These are phyloP conservation scores for Leucophenga maculata DNA, from an alignment of 2,888 invertebrate genomes.

Conservation along the genomic window DNA sequence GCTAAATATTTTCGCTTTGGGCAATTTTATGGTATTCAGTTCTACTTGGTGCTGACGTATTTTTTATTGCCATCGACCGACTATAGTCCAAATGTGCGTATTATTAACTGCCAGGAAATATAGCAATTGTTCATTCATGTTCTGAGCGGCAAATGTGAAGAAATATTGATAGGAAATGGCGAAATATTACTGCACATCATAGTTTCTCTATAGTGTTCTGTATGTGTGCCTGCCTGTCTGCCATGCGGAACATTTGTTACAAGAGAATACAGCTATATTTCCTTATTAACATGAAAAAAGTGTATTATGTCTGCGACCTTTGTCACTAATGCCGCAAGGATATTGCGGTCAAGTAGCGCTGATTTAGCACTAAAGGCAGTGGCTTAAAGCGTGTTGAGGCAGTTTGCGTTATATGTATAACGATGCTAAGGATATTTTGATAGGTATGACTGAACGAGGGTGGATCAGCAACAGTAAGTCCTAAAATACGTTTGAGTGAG, in stretches of 20 bases:
- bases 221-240: neutral
- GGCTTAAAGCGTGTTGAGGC: no score
- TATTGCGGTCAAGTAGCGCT: no score
- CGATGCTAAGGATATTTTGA: no score
- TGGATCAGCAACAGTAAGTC: no score
- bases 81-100: slow-evolving; percentile 40
- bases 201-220: slow-evolving; percentile 26
- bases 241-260: neutral
- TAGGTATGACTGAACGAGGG: no score
- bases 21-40: neutral
- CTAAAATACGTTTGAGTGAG: no score
- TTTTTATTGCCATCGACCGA: slow-evolving; percentile 10
- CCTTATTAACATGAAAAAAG: no score
- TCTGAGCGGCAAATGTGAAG: slow-evolving; percentile 28
- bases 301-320: neutral
- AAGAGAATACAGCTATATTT: neutral
- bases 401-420: no score
- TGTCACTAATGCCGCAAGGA: neutral
- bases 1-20: no score
- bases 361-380: no score
- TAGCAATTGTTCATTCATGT: neutral
- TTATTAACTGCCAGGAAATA: slow-evolving; percentile 55
- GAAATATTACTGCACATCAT: slow-evolving; percentile 31
- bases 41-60: neutral
- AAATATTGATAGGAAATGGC: slow-evolving; percentile 49